Evolutionary conservation across 2,888 invertebrate species (phyloP), one percentile per base, ranked within the genome.

Genomic region (Pachydiplax longipennis): DNA sequence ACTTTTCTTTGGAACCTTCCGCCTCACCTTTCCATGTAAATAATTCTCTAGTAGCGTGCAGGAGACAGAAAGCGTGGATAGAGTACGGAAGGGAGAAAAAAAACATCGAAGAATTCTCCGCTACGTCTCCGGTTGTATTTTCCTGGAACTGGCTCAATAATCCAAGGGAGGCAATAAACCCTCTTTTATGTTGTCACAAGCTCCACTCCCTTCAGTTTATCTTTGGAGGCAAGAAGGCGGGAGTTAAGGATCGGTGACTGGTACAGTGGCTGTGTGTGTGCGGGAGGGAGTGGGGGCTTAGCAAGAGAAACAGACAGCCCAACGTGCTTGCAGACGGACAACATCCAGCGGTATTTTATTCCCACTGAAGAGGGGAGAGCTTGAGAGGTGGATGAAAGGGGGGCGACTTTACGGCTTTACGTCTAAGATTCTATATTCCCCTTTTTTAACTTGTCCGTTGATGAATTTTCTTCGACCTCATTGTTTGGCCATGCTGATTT

Each of bases 101-200:
- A 53, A 58, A 58, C 35, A 13, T 53, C 0, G 83, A 83, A 31
- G 58, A 58, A 83, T 18, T 58, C 58, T 18, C 31, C 10, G 31
- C 15, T 53, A 13, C 31, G 83, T 31, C 31, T 25, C 83, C 22
- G 18, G 35, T 35, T 6, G 83, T 83, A 31, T 44, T 44, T 83
- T 31, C 31, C 58, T 25, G n/a, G 31, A 83, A 58, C 58, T 35
- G 83, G 58, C 83, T 83, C 82, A 83, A 83, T 83, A 58, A 83
- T 83, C 83, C 58, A 18, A 31, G 58, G 83, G 10, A 83, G 53
- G 58, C 58, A 83, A 58, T 83, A 83, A 58, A 83, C 53, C 83
- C 58, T 58, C 83, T 31, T 83, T 58, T 83, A 83, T 83, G 83
- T 58, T 53, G 83, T 83, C 83, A 58, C 58, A 83, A 83, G 83